Base-by-base conservation (phyloP, 2,797 vertebrate genomes). In the Pseudochirops corinnae region DNA sequence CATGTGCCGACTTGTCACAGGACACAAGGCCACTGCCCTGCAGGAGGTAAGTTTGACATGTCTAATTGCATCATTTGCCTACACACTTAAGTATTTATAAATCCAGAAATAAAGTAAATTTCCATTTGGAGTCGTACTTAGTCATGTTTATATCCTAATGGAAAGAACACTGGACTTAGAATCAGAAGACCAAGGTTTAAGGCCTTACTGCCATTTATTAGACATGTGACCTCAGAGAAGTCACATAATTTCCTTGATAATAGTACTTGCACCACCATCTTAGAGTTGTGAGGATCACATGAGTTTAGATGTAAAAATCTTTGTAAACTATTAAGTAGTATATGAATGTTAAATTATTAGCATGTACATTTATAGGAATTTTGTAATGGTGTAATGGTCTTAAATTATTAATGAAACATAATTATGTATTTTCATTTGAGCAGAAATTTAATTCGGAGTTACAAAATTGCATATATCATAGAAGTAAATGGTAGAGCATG, bases 1-100 rank as follows among this genome's bases (percentile, higher is more conserved):
- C 98, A 99, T 99, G 99, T 99, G 99, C 98, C 98, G 99, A 92
- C 99, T 99, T 0, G 99, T 99, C 95, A 99, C 99, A 0, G 99
- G 99, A 28, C 99, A 99, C 99, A 99, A 99, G 98, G 99, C 99
- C 93, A 99, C 99, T 0, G 99, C 99, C 0, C 98, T 99, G 98
- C 99, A 99, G 98, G 99, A 99, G 99, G 99, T 98, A 26, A 93
- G 93, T 91, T 90, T 29, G 0, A 31, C 0, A 28, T 55, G 26
- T 5, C 55, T 12, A 7, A 1, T 92, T 58, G 67, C 11, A 0
- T 13, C 10, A 0, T 5, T 57, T 74, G 26, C 33, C 26, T 57
- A 29, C 39, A 87, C 0, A 11, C 26, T 57, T 93, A 62, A 12
- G 5, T 55, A 4, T 26, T 93, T 39, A 31, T 90, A 24, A 93